A percentile compares a stretch with the other conserved stretches of the same genome.
Conservation (phyloP, 2,888 invertebrate species). For the Rotaria macrura region DNA sequence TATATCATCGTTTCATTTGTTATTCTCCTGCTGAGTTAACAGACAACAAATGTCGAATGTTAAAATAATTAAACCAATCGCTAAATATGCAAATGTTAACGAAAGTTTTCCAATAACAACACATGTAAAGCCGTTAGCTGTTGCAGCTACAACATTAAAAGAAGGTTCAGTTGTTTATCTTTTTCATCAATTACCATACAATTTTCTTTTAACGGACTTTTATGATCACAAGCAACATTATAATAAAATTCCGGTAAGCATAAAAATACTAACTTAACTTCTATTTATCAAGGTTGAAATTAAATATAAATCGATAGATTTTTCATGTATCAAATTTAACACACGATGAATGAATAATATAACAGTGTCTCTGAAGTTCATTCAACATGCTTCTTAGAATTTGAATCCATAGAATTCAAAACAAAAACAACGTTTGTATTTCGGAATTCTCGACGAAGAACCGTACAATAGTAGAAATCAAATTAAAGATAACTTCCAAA, state of each 20-base stretch:
- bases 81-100: not conserved
- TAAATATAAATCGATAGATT: too few relatives aligned
- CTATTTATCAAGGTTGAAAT: too few relatives aligned
- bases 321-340: too few relatives aligned
- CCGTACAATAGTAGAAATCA: too few relatives aligned
- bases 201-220: not conserved
- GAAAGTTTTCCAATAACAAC: not conserved
- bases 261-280: too few relatives aligned
- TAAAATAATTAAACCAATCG: slow-evolving; percentile 6
- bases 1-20: not conserved
- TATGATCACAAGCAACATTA: not conserved
- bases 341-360: too few relatives aligned
- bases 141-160: slow-evolving; percentile 12
- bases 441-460: too few relatives aligned
- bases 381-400: too few relatives aligned
- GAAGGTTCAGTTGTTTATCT: slow-evolving; percentile 13
- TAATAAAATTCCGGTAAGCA: slow-evolving; percentile 5
- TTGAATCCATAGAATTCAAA: too few relatives aligned
- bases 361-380: too few relatives aligned
- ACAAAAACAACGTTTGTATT: too few relatives aligned
- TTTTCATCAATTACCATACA: slow-evolving; percentile 1
- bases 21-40: not conserved
- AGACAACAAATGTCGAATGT: not conserved
- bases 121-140: not conserved
- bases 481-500: too few relatives aligned